These are phyloP conservation scores for Habropoda laboriosa DNA, from an alignment of 1,140 invertebrate genomes.

Conservation along the genomic window DNA sequence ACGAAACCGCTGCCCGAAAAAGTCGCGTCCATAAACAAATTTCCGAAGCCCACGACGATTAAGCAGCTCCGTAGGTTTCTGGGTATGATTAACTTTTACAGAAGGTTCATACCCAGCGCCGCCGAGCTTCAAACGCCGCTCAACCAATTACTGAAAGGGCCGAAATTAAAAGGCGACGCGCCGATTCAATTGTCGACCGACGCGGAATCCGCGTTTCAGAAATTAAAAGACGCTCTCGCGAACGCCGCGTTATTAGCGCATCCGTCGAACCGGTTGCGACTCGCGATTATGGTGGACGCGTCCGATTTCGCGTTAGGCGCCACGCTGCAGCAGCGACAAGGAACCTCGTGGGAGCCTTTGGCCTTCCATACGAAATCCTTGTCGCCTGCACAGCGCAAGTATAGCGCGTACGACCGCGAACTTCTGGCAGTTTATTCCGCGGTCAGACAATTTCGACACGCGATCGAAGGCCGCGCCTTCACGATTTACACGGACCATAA, in stretches of 20 bases:
- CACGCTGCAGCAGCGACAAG: background rate
- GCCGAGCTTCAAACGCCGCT: background rate
- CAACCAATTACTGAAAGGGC: background rate
- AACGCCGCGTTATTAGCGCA: background rate
- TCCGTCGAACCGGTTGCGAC: background rate
- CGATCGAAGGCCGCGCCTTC: background rate
- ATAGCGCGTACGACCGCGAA: no score
- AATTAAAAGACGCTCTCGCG: background rate
- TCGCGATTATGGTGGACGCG: background rate
- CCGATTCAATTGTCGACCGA: background rate
- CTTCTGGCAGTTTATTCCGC: no score
- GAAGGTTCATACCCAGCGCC: background rate
- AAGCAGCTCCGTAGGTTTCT: conserved; percentile 7
- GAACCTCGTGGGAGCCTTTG: background rate
- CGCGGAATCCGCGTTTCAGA: background rate
- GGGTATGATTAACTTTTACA: conserved; percentile 31
- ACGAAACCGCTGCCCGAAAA: background rate
- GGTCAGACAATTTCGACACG: background rate
- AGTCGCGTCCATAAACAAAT: background rate
- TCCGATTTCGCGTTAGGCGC: background rate
- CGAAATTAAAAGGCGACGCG: background rate
- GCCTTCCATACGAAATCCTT: no score
- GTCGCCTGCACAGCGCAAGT: no score
- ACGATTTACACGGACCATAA: background rate
- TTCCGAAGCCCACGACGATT: background rate